Percentiles rank a stretch among this genome's conserved stretches.
phyloP scores from a whole-genome alignment of 2,888 invertebrate genomes.

The Drosophila merina region DNA sequence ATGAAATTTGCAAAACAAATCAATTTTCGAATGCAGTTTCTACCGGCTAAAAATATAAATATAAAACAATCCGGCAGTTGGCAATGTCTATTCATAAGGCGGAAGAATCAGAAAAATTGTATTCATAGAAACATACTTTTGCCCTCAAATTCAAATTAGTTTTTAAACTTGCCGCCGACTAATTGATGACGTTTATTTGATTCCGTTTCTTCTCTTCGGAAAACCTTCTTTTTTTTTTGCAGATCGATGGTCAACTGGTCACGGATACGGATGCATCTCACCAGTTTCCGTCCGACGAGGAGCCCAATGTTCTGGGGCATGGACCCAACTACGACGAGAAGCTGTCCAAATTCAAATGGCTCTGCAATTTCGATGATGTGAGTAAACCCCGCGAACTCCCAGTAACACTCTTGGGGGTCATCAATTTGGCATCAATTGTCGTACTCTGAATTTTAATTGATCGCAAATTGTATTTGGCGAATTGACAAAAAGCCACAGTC shows the following conservation, averaged over 20 bases:
- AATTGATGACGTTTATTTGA: slow-evolving; percentile 26
- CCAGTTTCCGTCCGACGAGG: slow-evolving; percentile 82
- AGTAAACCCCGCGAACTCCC: slow-evolving; percentile 47
- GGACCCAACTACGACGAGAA: slow-evolving; percentile 69
- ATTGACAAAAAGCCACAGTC: slow-evolving; percentile 21
- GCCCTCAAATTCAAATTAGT: slow-evolving; percentile 49
- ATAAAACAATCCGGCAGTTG: slow-evolving; percentile 25
- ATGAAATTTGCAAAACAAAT: slow-evolving; percentile 35
- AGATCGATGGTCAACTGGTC: slow-evolving; percentile 74
- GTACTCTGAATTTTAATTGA: slow-evolving; percentile 47
- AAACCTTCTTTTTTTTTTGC: slow-evolving; percentile 21
- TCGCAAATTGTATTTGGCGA: slow-evolving; percentile 45
- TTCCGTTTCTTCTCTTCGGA: not conserved
- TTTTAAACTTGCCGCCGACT: slow-evolving; percentile 16
- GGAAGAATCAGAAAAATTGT: slow-evolving; percentile 24
- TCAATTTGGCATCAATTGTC: slow-evolving; percentile 37
- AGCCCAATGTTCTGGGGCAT: slow-evolving; percentile 80
- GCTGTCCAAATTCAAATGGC: slow-evolving; percentile 74
- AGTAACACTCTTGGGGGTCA: slow-evolving; percentile 15
- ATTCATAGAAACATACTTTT: slow-evolving; percentile 1
- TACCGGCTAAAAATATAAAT: slow-evolving; percentile 26
- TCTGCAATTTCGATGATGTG: slow-evolving; percentile 84
- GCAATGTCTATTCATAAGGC: slow-evolving; percentile 33
- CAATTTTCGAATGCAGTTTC: slow-evolving; percentile 40
- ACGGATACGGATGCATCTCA: slow-evolving; percentile 65